These are phyloP conservation scores for Asbolus verrucosus DNA, from an alignment of 1,140 invertebrate species.

Conservation along the genomic window DNA sequence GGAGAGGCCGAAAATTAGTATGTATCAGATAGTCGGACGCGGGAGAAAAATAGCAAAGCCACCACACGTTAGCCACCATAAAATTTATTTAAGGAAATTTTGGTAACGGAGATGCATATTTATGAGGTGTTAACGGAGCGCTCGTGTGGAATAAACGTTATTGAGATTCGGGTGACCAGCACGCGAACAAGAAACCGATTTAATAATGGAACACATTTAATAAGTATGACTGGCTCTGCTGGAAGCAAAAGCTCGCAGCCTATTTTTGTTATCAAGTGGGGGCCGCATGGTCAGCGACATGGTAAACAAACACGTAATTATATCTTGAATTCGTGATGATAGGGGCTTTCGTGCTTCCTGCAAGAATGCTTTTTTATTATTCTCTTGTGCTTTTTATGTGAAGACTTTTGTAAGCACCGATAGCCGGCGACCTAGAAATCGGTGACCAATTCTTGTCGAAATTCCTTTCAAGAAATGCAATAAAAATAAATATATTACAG, in stretches of 20 bases:
- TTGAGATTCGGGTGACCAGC: constrained; percentile 29
- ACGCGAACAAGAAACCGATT: constrained; percentile 20
- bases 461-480: constrained; percentile 6
- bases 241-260: constrained; percentile 13
- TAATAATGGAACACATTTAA: constrained; percentile 27
- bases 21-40: constrained; percentile 18
- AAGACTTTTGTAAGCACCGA: background rate
- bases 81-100: constrained; percentile 34
- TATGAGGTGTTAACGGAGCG: constrained; percentile 31
- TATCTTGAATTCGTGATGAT: constrained; percentile 28
- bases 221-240: constrained; percentile 16
- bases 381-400: constrained; percentile 28
- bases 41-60: constrained; percentile 1
- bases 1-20: constrained; percentile 7
- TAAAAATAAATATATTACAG: background rate
- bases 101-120: constrained; percentile 19
- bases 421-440: constrained; percentile 19
- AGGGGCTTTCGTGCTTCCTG: constrained; percentile 22
- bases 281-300: constrained; percentile 23
- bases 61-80: constrained; percentile 21
- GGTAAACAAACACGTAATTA: constrained; percentile 36
- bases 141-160: constrained; percentile 34
- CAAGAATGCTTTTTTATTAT: constrained; percentile 16
- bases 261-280: constrained; percentile 29
- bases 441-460: background rate